Percentiles rank a stretch among this genome's conserved stretches.
Evolutionary conservation across 2,888 invertebrate species (phyloP).

Genomic region (Scaptomyza tumidula): DNA sequence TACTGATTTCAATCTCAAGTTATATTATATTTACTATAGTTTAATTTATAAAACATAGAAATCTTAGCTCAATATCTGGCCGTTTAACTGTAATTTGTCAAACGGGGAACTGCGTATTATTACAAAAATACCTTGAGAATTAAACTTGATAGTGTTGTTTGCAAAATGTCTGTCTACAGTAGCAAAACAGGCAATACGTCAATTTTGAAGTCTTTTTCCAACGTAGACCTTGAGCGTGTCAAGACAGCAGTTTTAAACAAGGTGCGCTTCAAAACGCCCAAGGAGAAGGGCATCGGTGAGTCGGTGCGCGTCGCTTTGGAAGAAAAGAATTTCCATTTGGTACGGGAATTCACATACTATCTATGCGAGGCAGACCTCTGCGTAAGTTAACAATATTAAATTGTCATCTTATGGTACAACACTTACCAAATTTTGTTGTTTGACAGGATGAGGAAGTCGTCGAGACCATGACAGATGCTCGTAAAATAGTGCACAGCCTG

Average conservation of each 20-base stretch:
- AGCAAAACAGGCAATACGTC: conserved; percentile 80
- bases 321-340: conserved; percentile 65
- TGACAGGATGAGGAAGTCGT: conserved; percentile 86
- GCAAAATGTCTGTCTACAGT: conserved; percentile 79
- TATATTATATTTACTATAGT: conserved; percentile 18
- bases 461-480: conserved; percentile 86
- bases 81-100: not conserved
- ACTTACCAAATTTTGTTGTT: not conserved
- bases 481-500: conserved; percentile 86
- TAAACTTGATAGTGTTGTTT: not conserved
- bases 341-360: conserved; percentile 78
- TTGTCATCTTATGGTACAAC: not conserved
- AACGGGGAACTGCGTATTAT: conserved; percentile 37
- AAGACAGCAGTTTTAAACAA: conserved; percentile 80
- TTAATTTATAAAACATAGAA: conserved; percentile 43
- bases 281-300: conserved; percentile 72
- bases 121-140: conserved; percentile 29
- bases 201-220: conserved; percentile 79
- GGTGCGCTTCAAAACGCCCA: conserved; percentile 81
- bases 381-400: conserved; percentile 62
- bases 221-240: conserved; percentile 79
- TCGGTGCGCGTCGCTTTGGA: conserved; percentile 72
- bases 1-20: conserved; percentile 15
- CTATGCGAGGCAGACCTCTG: conserved; percentile 67
- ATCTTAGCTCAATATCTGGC: not conserved